Evolutionary conservation across 2,888 invertebrate species (phyloP).

Genomic region (Portevinia maculata): DNA sequence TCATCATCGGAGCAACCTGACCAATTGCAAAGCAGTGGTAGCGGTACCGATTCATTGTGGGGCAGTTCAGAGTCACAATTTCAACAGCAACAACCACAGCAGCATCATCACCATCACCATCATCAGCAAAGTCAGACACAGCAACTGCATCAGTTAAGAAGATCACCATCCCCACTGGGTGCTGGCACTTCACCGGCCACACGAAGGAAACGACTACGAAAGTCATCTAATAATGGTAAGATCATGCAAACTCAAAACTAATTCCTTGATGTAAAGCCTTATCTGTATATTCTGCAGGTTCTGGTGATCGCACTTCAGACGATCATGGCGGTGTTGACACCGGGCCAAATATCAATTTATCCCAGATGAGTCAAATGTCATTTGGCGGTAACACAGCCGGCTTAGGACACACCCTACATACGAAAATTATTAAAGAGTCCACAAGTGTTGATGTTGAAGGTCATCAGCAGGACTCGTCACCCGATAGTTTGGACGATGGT

Average conservation of each 20-base stretch:
- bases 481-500: constrained; percentile 84
- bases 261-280: not conserved
- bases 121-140: constrained; percentile 85
- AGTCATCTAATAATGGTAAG: constrained; percentile 86
- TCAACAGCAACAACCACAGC: constrained; percentile 85
- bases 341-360: constrained; percentile 82
- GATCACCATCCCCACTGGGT: constrained; percentile 83
- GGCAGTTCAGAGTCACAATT: constrained; percentile 84
- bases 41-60: constrained; percentile 84
- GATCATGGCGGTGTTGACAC: constrained; percentile 82
- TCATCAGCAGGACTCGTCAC: constrained; percentile 84
- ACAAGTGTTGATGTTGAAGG: constrained; percentile 83
- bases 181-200: constrained; percentile 88
- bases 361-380: constrained; percentile 84
- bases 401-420: constrained; percentile 81
- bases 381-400: constrained; percentile 82
- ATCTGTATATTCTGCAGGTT: constrained; percentile 78
- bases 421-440: constrained; percentile 82
- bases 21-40: constrained; percentile 81
- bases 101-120: constrained; percentile 86
- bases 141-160: constrained; percentile 85
- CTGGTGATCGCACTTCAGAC: constrained; percentile 84
- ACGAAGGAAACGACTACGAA: constrained; percentile 85
- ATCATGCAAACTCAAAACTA: not conserved
- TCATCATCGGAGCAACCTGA: constrained; percentile 83